A percentile compares a stretch with the other conserved stretches of the same genome.
These are phyloP conservation scores for Phlogophora meticulosa DNA, from an alignment of 2,888 invertebrate species.

Conservation along the genomic window DNA sequence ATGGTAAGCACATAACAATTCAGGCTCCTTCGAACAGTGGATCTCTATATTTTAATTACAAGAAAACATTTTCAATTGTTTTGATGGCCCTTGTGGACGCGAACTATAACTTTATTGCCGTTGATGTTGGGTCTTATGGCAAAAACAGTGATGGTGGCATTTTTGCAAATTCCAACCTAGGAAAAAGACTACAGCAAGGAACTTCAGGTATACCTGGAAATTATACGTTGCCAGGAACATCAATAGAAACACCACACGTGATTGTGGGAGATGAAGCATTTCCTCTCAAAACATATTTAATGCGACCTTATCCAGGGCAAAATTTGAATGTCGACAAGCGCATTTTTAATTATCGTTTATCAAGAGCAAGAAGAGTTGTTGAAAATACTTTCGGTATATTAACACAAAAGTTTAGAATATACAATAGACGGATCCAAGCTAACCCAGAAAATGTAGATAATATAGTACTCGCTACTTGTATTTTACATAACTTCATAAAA, in stretches of 20 bases:
- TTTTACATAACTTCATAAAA: constrained; percentile 40
- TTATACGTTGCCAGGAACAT: constrained; percentile 35
- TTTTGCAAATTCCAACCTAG: constrained; percentile 35
- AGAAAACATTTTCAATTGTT: constrained; percentile 55
- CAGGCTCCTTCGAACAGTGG: constrained; percentile 34
- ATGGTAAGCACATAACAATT: constrained; percentile 31
- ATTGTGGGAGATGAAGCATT: constrained; percentile 49
- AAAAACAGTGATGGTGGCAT: constrained; percentile 25
- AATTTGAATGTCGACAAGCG: constrained; percentile 36
- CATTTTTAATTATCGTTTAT: constrained; percentile 45
- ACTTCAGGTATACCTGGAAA: constrained; percentile 28
- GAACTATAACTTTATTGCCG: constrained; percentile 50
- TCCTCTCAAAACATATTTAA: constrained; percentile 43
- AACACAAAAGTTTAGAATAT: constrained; percentile 30
- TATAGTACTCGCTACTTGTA: too few species aligned
- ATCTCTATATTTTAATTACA: constrained; percentile 53
- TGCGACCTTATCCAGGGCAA: constrained; percentile 41
- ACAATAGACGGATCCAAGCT: constrained; percentile 31
- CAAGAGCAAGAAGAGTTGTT: too few species aligned
- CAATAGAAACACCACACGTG: constrained; percentile 25
- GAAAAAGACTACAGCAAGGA: constrained; percentile 27
- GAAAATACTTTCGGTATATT: constrained; percentile 51
- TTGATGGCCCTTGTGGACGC: constrained; percentile 56
- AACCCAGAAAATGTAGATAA: constrained; percentile 38
- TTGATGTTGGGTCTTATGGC: constrained; percentile 50